Evolutionary conservation across 1,140 invertebrate genomes (phyloP).

Genomic region (Holotrichia oblita): DNA sequence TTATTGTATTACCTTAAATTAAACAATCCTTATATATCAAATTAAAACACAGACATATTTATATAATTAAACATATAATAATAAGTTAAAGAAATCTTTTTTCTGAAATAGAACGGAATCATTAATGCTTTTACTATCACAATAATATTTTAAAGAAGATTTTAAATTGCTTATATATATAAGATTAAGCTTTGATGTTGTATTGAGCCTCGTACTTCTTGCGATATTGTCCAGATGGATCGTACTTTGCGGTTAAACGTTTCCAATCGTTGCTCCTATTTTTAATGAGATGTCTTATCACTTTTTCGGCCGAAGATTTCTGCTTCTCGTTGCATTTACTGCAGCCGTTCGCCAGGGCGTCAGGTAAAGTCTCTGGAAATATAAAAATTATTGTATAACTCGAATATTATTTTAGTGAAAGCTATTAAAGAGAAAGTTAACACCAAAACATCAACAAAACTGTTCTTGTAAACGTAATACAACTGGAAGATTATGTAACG

Average conservation of each 20-base stretch:
- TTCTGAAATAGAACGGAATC: neutral
- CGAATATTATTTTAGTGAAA: neutral
- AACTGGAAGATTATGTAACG: neutral
- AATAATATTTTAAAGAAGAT: neutral
- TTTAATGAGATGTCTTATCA: slow-evolving; percentile 60
- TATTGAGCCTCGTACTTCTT: slow-evolving; percentile 57
- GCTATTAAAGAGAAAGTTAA: slow-evolving; percentile 37
- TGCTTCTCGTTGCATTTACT: slow-evolving; percentile 63
- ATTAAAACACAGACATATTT: no score
- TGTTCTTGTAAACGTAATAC: neutral
- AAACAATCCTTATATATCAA: no score
- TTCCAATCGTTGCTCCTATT: slow-evolving; percentile 61
- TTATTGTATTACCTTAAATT: no score
- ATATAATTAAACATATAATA: no score
- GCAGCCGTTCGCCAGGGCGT: slow-evolving; percentile 62
- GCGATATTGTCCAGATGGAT: slow-evolving; percentile 61
- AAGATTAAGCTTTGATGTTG: neutral
- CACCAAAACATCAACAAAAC: neutral
- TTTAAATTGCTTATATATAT: neutral
- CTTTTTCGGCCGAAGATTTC: slow-evolving; percentile 60
- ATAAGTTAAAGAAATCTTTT: no score
- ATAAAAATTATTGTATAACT: neutral
- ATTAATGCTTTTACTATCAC: neutral
- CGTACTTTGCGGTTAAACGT: slow-evolving; percentile 61
- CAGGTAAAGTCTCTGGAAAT: slow-evolving; percentile 62